Evolutionary conservation across 1,140 invertebrate genomes (phyloP), one percentile per base, ranked within the genome.

Genomic region (Dinothrombium tinctorium): DNA sequence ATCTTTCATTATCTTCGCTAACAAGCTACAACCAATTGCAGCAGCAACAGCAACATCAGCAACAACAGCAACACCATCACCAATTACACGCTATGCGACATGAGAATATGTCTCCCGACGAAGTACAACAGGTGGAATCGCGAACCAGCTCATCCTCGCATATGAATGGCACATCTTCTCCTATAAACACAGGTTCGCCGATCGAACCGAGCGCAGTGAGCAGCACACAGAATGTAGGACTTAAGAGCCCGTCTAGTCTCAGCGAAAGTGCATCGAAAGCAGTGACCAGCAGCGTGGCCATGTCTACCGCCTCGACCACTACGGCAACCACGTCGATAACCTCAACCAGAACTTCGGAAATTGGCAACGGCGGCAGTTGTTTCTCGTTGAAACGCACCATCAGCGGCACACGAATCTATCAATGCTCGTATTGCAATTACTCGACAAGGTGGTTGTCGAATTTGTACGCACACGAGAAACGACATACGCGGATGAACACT

Each of bases 391-490:
- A 46, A 50, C 32, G 31, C 47, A 28, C 47, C 43, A 39, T 44
- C 32, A 42, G 45, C n/a, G 83, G 56, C 72, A 71, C 21, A n/a
- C n/a, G n/a, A n/a, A n/a, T n/a, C n/a, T 89, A 86, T 57, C 73
- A 77, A 33, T 89, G 84, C 59, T 75, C 76, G 1, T 72, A 77
- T 51, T 90, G 84, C 52, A 71, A 75, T 31, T 89, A 84, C 55
- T 73, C 75, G n/a, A 86, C 81, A 14, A 69, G 76, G 40, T 74
- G 83, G 50, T 64, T 87, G 41, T 79, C 81, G 20, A 80, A 86
- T 53, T 64, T 89, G 41, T 83, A 83, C 56, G 73, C 83, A 20
- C 83, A 90, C 62, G 83, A 90, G 53, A 69, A 77, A 48, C 74
- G 76, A 12, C 79, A 84, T 54, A 61, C 62, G 2, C 66, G 67